Conservation (phyloP, 1,140 invertebrate genomes). For the Zaprionus nigranus region DNA sequence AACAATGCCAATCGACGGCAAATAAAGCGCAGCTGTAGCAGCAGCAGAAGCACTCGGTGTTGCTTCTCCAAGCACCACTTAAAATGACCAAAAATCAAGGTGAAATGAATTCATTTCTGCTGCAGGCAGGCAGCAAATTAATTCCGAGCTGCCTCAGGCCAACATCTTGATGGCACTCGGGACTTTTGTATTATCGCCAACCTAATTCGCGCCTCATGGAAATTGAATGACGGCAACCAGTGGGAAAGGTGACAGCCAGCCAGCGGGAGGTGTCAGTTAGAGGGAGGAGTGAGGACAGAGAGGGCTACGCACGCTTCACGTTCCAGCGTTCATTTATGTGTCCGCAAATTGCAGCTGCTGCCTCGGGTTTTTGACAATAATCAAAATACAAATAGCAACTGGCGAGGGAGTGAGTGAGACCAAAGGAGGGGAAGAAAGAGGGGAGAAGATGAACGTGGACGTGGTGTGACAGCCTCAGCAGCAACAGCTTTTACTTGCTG, state of each 20-base stretch:
- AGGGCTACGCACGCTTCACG: conserved; percentile 13
- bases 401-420: neutral
- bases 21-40: conserved; percentile 42
- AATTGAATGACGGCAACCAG: conserved; percentile 33
- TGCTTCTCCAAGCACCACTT: conserved; percentile 12
- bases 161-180: conserved; percentile 58
- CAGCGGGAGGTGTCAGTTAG: neutral
- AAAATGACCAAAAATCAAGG: conserved; percentile 52
- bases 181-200: conserved; percentile 54
- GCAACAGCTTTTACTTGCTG: conserved; percentile 14
- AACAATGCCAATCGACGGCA: conserved; percentile 56
- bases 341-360: conserved; percentile 76
- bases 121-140: conserved; percentile 72
- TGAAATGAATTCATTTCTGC: conserved; percentile 65
- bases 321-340: conserved; percentile 52
- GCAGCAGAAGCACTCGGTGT: neutral
- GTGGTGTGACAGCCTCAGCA: conserved; percentile 16
- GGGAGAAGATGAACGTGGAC: neutral
- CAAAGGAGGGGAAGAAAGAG: neutral
- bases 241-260: too few relatives aligned
- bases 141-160: conserved; percentile 48
- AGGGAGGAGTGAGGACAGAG: neutral
- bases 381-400: conserved; percentile 68
- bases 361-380: conserved; percentile 71
- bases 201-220: conserved; percentile 65